Conservation (phyloP, 1,140 invertebrate genomes). For the Periplaneta americana region DNA sequence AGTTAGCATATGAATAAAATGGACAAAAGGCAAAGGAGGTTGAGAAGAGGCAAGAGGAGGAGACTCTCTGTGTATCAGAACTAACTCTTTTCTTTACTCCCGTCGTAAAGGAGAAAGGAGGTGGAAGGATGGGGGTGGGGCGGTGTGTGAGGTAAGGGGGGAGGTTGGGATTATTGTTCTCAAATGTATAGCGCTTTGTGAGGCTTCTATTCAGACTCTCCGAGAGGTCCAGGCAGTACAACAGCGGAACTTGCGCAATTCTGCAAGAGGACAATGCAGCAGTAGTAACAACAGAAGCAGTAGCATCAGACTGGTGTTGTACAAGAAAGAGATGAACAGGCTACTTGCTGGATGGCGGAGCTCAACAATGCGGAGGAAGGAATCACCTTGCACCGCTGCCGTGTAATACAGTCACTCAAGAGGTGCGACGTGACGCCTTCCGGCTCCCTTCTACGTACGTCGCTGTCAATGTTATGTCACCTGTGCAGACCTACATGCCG, state of each 20-base stretch:
- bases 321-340: background rate
- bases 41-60: background rate
- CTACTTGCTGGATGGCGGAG: background rate
- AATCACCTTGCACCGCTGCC: background rate
- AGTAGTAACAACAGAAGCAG: slow-evolving; percentile 5
- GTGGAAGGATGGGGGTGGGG: background rate
- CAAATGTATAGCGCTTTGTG: slow-evolving; percentile 21
- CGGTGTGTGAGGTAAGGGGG: background rate
- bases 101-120: slow-evolving; percentile 18
- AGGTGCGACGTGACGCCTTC: background rate
- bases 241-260: slow-evolving; percentile 9
- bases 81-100: slow-evolving; percentile 20
- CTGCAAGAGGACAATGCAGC: slow-evolving; percentile 15
- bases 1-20: slow-evolving; percentile 21
- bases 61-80: slow-evolving; percentile 17
- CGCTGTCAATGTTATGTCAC: background rate
- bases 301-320: background rate
- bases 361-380: background rate
- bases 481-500: background rate
- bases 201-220: slow-evolving; percentile 18
- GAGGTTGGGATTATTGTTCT: slow-evolving; percentile 19
- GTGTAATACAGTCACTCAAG: background rate
- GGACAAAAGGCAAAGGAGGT: slow-evolving; percentile 15
- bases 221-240: slow-evolving; percentile 11
- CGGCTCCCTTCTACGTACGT: too few species aligned